These are phyloP conservation scores for Magallana angulata DNA, from an alignment of 1,140 invertebrate species.

Conservation along the genomic window DNA sequence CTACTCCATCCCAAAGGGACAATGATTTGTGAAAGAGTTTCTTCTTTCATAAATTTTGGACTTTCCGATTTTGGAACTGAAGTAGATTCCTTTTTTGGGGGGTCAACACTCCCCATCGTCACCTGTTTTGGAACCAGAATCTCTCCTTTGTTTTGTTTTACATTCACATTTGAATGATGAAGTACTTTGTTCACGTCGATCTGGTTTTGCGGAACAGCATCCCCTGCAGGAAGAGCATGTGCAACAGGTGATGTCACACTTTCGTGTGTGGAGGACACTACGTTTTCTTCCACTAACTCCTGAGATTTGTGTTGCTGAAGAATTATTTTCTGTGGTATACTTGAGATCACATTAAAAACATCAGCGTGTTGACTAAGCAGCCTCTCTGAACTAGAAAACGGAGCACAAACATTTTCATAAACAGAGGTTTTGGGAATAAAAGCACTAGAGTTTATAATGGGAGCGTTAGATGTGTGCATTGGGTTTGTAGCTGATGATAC, in stretches of 20 bases:
- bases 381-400: constrained; percentile 20
- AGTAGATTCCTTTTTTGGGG: neutral
- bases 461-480: constrained; percentile 6
- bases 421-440: constrained; percentile 19
- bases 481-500: constrained; percentile 11
- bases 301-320: constrained; percentile 31
- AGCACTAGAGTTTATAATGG: constrained; percentile 24
- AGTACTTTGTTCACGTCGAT: neutral
- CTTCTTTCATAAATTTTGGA: neutral
- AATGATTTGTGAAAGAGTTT: constrained; percentile 56
- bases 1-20: constrained; percentile 83
- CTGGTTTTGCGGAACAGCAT: neutral
- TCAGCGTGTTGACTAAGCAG: constrained; percentile 1
- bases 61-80: neutral
- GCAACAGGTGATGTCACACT: constrained; percentile 40
- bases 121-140: neutral
- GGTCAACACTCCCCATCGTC: neutral
- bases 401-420: constrained; percentile 16
- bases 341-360: constrained; percentile 38
- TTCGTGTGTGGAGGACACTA: constrained; percentile 47
- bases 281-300: constrained; percentile 25
- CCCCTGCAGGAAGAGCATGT: neutral
- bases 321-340: constrained; percentile 2
- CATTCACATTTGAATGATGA: neutral
- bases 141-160: neutral